Base-by-base conservation (phyloP, 2,888 invertebrate species). In the Apodemia zela region DNA sequence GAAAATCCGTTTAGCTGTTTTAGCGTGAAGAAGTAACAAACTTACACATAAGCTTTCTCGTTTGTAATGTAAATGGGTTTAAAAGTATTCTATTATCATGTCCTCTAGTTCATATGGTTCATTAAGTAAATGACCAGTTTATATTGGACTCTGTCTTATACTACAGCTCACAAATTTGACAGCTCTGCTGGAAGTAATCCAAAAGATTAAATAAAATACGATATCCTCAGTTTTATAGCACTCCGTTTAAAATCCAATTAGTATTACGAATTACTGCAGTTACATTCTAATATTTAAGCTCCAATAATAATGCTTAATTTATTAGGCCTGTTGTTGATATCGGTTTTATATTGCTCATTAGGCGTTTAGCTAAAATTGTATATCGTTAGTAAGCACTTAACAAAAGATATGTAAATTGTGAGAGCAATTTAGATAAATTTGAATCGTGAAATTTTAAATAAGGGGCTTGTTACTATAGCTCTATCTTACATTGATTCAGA, bases 391-490 rank as follows among this genome's bases (percentile, higher is more conserved):
- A 42, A 33, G 58, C 60, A 42, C 60, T 60, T 38, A 60, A 60
- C 60, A 60, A 60, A 42, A 60, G 45, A 60, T 60, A 60, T 60
- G 60, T 60, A 60, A 60, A 60, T 60, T 51, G 21, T 51, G 21
- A 11, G 51, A 51, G 51, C 51, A 51, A 11, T 65, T 51, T 51
- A 51, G 51, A 51, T 51, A 51, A 51, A 51, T 51, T 51, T 51
- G 51, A 51, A 71, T 75, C 82, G 79, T 85, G 84, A 85, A 84
- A 84, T 84, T 81, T 76, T 67, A 83, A 85, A 85, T 84, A 72
- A 81, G 72, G 74, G 74, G 74, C 76, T 80, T 71, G 72, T 63
- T 62, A 63, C 18, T 21, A 51, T 51, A 51, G 51, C 18, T 51
- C 51, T 51, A 45, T 29, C 59, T 64, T 60, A 65, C 63, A 61